Percentiles rank a stretch among this genome's conserved stretches.
Conservation (phyloP, 2,797 vertebrate genomes). For the Melanotaenia pygmaea region DNA sequence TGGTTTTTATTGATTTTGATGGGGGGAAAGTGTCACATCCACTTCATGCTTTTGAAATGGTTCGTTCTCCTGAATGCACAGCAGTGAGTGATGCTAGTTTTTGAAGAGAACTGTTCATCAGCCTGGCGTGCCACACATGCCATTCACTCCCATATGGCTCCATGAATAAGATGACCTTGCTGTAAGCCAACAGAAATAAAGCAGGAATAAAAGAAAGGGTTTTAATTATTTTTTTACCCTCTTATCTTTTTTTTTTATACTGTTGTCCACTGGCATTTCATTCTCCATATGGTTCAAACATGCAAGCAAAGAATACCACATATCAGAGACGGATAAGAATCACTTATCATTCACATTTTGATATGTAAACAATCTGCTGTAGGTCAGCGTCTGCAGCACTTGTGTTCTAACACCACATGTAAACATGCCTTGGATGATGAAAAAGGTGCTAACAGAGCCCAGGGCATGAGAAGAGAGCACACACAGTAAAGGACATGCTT, state of each 20-base stretch:
- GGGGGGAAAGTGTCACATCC: constrained; percentile 60
- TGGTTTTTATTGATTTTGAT: constrained; percentile 68
- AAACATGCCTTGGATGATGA: constrained; percentile 77
- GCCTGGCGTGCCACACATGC: constrained; percentile 26
- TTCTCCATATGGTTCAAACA: constrained; percentile 35
- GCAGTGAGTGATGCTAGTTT: constrained; percentile 23
- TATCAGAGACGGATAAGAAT: constrained; percentile 60
- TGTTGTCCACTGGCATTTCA: constrained; percentile 33
- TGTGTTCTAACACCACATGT: constrained; percentile 54
- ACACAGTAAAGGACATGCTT: constrained; percentile 26
- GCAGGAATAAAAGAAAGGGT: not conserved
- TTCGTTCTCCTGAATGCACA: constrained; percentile 30
- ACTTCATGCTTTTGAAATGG: constrained; percentile 47
- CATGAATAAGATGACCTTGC: constrained; percentile 29
- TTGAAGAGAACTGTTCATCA: constrained; percentile 50
- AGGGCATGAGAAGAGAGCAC: constrained; percentile 29
- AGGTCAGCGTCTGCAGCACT: constrained; percentile 67
- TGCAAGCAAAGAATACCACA: constrained; percentile 39
- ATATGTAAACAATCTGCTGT: constrained; percentile 72
- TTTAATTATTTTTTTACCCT: constrained; percentile 43
- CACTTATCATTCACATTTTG: constrained; percentile 58
- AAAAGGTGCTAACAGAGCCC: constrained; percentile 72
- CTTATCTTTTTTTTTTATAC: constrained; percentile 22
- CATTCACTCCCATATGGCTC: constrained; percentile 24
- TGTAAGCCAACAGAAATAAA: constrained; percentile 42